Base-by-base conservation (phyloP, 2,888 invertebrate genomes). In the Steromphala cineraria region DNA sequence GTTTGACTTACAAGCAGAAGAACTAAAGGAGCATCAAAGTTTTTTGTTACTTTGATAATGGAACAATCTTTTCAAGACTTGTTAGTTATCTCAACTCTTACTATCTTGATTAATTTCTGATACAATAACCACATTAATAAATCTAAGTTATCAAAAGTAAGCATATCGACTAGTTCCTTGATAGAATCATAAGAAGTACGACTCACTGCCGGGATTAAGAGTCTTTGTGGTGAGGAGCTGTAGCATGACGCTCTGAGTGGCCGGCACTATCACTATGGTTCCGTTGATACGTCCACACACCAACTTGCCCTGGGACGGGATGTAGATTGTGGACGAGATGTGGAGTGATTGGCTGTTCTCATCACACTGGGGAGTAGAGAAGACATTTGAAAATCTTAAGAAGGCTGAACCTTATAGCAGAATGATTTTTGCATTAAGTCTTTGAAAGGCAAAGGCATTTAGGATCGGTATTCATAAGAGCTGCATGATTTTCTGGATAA, bases 281-380 rank as follows among this genome's bases (percentile, higher is more conserved):
- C 99, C 99, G 92, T 99, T 98, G 91, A 98, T 97, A 13, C 98
- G 95, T 0, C 99, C 99, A 84, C 98, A 97, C 15, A 99, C 98
- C 81, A 99, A 94, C 8, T 98, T 96, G 89, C 98, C 98, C 90
- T 98, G 98, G 77, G 97, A 96, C 0, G 98, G 96, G 78, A 99
- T 95, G 94, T 98, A 99, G 89, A 99, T 98, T 82, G 98, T 98
- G 0, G 98, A 96, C 0, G 98, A 98, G 77, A 99, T 94, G 80
- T 87, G 82, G 52, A 87, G 75, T 15, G 86, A 83, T 21, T 82
- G 76, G 15, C 83, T 83, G 15, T 87, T 85, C 62, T 84, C 86
- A 78, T 87, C 86, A 80, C 82, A 80, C 87, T 89, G 83, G 15
- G 83, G 84, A 52, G 0, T n/a, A 21, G 75, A 17, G 3, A 46